Percentiles rank a stretch among this genome's conserved stretches.
Conservation (phyloP, 2,113 vertebrate genomes). For the Dryoscopus gambensis region DNA sequence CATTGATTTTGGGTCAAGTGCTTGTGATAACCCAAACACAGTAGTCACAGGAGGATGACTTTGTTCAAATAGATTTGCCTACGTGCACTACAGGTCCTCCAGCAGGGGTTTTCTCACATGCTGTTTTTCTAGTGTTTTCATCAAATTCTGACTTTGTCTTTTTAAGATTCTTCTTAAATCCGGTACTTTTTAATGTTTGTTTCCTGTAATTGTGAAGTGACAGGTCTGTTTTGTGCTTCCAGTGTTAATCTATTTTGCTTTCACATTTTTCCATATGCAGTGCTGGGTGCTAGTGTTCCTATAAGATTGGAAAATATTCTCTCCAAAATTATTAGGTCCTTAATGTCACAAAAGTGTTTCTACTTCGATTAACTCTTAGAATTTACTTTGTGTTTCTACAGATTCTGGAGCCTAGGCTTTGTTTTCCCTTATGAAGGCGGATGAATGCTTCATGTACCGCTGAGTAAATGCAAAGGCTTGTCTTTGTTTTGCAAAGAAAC, state of each 20-base stretch:
- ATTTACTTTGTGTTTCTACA: background rate
- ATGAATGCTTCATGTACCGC: background rate
- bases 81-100: background rate
- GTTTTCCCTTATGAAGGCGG: background rate
- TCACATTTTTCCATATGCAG: background rate
- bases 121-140: background rate
- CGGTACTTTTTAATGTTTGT: background rate
- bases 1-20: background rate
- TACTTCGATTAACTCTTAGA: background rate
- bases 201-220: background rate
- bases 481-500: background rate
- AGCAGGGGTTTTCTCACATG: background rate
- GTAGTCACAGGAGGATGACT: background rate
- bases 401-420: background rate
- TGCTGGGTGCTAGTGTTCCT: background rate
- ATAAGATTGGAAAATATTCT: background rate
- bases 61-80: background rate
- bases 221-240: background rate
- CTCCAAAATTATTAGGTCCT: background rate
- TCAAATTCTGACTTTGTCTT: background rate
- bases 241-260: background rate
- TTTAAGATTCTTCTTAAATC: background rate
- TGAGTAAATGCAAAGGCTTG: background rate
- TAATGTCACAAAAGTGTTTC: background rate
- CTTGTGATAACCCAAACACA: background rate